Base-by-base conservation (phyloP, 2,888 invertebrate genomes). In the Drosophila diplacantha region DNA sequence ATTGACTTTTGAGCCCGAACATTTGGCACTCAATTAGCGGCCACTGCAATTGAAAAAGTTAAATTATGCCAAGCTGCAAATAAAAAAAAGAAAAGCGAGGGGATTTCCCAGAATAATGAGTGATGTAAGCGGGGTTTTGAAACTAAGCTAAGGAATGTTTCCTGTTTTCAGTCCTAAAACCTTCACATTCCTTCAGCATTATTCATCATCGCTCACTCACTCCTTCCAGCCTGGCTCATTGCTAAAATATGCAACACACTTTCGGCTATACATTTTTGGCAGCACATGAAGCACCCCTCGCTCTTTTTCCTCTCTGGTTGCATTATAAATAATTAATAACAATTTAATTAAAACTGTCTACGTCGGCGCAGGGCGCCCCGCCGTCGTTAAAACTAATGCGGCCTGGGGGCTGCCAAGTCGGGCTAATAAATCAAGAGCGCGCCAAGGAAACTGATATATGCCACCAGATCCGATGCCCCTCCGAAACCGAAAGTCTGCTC, bases 331-430 rank as follows among this genome's bases (percentile, higher is more conserved):
- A 58, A 81, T 75, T 83, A 82, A 83, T 73, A 69, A 41, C 58
- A 83, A 81, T 81, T 78, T 79, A 78, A 78, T 78, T 83, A 83
- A 83, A 81, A 78, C 47, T 69, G 73, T 69, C 75, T 64, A 69
- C 63, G 63, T 79, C 67, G 71, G 69, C 59, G 55, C 60, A 61
- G 53, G 31, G 22, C 53, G 16, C 41, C 16, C 35, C 29, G 51
- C 37, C 72, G 76, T 72, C 41, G 46, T 56, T 44, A 59, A 61
- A 53, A 58, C 24, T 55, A 49, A 64, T 57, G 58, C 24, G 16
- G 26, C 41, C 29, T 14, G 56, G 2, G 59, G 49, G 54, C 63
- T 44, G 38, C 49, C 44, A 54, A 55, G 56, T 44, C 52, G 29
- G 44, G 53, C 74, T 63, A 72, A 83, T 76, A 77, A 80, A 82